Evolutionary conservation across 1,140 invertebrate genomes (phyloP), one percentile per base, ranked within the genome.

Genomic region (Drosophila baimaii): DNA sequence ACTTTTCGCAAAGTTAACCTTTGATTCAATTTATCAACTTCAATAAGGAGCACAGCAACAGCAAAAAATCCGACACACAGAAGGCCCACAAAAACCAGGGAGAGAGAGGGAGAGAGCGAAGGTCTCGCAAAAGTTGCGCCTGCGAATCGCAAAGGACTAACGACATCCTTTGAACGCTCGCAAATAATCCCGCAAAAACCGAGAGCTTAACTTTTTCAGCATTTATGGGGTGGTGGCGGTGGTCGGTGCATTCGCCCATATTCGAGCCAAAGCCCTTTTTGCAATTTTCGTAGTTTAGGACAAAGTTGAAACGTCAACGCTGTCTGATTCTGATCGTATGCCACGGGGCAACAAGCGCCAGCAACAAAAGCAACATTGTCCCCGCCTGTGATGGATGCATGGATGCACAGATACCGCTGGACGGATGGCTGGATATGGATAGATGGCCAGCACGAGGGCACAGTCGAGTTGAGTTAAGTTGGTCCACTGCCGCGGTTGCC

Each of bases 241-340:
- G 51, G 51, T 23, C 31, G 19, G 7, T 73, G 37, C 46, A 62
- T 56, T 66, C 57, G 47, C 47, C 74, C 75, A 72, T 49, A 55
- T 68, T 62, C 49, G 37, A 44, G 63, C 55, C 19, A 62, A 70
- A 77, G 56, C 51, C 46, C 75, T 71, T 72, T 84, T 57, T 59
- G 65, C 79, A 76, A 71, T 80, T 89, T 69, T 77, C 62, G 57
- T 70, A 78, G 77, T 77, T 86, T 82, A 74, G 78, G 76, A 83
- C 79, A 89, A 88, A 86, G 84, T 86, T 86, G 75, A 83, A 86
- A 83, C 86, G 83, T 86, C 83, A 86, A 89, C 84, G 84, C 47
- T 77, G 77, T 86, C 79, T 68, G 73, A 77, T 77, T 68, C 64
- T 77, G 83, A 86, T 89, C 83, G 77, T 83, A 54, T 68, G 62